Evolutionary conservation across 2,888 invertebrate species (phyloP).

Genomic region (Ramazzottius varieornatus): DNA sequence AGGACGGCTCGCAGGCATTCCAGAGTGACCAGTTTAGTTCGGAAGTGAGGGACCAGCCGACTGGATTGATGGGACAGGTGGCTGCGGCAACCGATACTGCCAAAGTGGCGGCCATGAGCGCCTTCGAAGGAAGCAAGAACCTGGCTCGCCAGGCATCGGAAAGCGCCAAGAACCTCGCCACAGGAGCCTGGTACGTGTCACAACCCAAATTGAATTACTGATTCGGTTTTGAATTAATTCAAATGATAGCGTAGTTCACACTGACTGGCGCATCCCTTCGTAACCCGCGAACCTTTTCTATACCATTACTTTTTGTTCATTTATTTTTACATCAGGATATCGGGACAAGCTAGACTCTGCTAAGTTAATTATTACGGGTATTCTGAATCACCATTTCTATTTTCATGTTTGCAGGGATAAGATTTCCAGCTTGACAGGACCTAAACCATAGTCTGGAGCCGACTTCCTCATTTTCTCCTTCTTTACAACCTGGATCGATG

Average conservation of each 20-base stretch:
- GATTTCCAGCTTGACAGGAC: not conserved
- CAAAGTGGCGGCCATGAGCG: not conserved
- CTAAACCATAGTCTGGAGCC: not conserved
- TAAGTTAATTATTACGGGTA: too few species aligned
- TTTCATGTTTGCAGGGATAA: not conserved
- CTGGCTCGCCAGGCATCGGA: not conserved
- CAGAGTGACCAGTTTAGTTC: not conserved
- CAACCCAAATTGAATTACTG: too few species aligned
- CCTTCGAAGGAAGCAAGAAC: not conserved
- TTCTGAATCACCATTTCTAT: too few species aligned
- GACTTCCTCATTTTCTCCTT: too few species aligned
- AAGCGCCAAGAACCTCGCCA: not conserved
- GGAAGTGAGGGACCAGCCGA: not conserved
- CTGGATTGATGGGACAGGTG: not conserved
- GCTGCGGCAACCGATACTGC: not conserved
- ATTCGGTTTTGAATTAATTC: too few species aligned
- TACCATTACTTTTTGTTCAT: too few species aligned
- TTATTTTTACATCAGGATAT: too few species aligned
- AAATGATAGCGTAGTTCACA: too few species aligned
- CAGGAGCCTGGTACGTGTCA: not conserved
- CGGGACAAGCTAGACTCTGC: too few species aligned
- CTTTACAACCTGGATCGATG: too few species aligned
- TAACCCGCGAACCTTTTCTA: too few species aligned
- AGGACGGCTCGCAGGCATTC: not conserved
- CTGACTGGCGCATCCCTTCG: too few species aligned